Evolutionary conservation across 2,113 vertebrate species (phyloP).

Genomic region (Aegotheles bennettii): DNA sequence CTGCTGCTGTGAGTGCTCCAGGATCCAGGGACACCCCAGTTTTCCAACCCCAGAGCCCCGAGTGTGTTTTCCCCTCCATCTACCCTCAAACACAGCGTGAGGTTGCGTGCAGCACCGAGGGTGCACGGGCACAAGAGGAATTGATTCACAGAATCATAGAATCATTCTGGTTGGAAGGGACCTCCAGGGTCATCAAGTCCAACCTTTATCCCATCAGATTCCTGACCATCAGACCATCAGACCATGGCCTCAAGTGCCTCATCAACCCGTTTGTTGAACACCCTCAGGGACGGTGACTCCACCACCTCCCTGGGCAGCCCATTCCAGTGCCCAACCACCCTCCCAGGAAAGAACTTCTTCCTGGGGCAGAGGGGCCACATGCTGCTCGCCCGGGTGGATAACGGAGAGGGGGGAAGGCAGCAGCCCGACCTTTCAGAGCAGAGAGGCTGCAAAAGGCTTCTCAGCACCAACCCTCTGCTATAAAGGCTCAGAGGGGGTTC

Average conservation of each 20-base stretch:
- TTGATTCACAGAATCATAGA: too few species aligned
- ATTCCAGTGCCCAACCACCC: too few species aligned
- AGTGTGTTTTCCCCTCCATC: neutral
- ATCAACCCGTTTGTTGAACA: too few species aligned
- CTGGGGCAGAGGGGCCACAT: accelerated
- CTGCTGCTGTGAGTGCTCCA: neutral
- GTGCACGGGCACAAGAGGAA: neutral
- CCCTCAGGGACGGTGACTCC: too few species aligned
- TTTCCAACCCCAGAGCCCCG: neutral
- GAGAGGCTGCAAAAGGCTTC: neutral
- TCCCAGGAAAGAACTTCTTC: too few species aligned
- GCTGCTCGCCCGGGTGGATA: neutral
- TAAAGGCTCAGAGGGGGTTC: neutral
- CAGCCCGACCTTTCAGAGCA: neutral
- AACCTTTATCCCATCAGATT: too few species aligned
- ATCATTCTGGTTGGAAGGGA: too few species aligned
- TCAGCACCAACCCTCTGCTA: neutral
- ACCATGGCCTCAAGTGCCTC: too few species aligned
- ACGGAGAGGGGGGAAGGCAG: neutral
- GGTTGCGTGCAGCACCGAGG: neutral
- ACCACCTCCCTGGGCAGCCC: too few species aligned
- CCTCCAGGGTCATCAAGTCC: too few species aligned
- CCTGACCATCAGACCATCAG: too few species aligned
- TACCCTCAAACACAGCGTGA: neutral
- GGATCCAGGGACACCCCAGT: neutral